A percentile compares a stretch with the other conserved stretches of the same genome.
Evolutionary conservation across 1,140 invertebrate genomes (phyloP).

Genomic region (Agraylea sexmaculata): DNA sequence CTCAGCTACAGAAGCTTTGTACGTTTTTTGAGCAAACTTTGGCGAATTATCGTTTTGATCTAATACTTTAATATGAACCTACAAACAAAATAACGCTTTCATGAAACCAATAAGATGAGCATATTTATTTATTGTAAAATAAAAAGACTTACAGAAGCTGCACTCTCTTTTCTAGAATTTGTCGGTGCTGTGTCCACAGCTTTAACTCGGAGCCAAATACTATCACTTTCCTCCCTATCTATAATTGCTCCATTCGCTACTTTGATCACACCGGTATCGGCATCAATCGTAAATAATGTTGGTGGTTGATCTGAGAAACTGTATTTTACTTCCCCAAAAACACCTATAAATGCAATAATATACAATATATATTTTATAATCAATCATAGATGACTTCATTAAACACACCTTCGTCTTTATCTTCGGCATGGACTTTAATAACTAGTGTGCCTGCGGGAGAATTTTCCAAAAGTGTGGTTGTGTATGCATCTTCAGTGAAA

Average conservation of each 20-base stretch:
- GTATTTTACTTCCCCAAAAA: slow-evolving; percentile 64
- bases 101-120: neutral
- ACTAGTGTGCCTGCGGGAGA: slow-evolving; percentile 55
- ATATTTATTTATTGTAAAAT: neutral
- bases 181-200: slow-evolving; percentile 67
- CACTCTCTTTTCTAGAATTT: slow-evolving; percentile 51
- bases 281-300: slow-evolving; percentile 57
- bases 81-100: slow-evolving; percentile 15
- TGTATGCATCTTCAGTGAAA: slow-evolving; percentile 58
- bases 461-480: slow-evolving; percentile 62
- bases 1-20: slow-evolving; percentile 69
- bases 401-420: slow-evolving; percentile 55
- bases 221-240: slow-evolving; percentile 63
- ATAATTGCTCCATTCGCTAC: slow-evolving; percentile 59
- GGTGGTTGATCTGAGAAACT: slow-evolving; percentile 60
- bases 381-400: neutral
- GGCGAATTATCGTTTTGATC: slow-evolving; percentile 81
- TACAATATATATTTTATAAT: neutral
- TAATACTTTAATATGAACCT: slow-evolving; percentile 62
- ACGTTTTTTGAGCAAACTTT: slow-evolving; percentile 59
- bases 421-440: slow-evolving; percentile 55
- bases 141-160: slow-evolving; percentile 52
- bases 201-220: slow-evolving; percentile 64
- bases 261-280: slow-evolving; percentile 63
- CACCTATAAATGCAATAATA: slow-evolving; percentile 26